Percentiles rank a stretch among this genome's conserved stretches.
Conservation (phyloP, 2,113 vertebrate genomes). For the Ophiodon elongatus region DNA sequence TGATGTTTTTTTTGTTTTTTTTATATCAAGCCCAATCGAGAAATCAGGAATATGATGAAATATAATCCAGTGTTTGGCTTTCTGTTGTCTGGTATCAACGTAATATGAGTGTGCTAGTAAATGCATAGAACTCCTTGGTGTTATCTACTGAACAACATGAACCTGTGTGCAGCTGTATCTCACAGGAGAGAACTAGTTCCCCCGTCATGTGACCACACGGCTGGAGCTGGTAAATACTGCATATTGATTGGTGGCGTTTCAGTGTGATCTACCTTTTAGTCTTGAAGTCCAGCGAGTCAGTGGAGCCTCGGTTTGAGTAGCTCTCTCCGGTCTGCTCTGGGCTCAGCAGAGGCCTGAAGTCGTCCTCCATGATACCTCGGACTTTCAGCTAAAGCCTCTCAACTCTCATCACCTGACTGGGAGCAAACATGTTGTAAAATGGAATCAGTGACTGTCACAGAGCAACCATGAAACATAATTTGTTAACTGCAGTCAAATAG, state of each 20-base stretch:
- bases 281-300: constrained; percentile 78
- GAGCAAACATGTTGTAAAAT: constrained; percentile 13
- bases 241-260: constrained; percentile 24
- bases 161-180: neutral
- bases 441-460: constrained; percentile 1
- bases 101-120: neutral
- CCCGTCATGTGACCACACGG: neutral
- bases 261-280: constrained; percentile 77
- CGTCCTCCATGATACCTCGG: constrained; percentile 80
- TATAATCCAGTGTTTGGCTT: neutral
- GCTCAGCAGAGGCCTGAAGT: constrained; percentile 77
- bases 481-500: neutral
- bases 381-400: constrained; percentile 22
- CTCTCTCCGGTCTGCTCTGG: constrained; percentile 63
- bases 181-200: neutral
- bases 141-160: neutral
- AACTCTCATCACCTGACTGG: constrained; percentile 64
- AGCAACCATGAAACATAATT: constrained; percentile 16
- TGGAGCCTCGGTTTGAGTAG: constrained; percentile 65
- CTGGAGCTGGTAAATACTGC: constrained; percentile 3
- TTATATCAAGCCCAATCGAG: neutral
- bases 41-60: neutral
- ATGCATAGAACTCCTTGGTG: neutral
- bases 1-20: too few relatives aligned
- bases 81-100: neutral